Percentiles rank a stretch among this genome's conserved stretches.
These are phyloP conservation scores for Mnemiopsis leidyi DNA, from an alignment of 37 sponge, comb jelly and placozoan species.

Conservation along the genomic window DNA sequence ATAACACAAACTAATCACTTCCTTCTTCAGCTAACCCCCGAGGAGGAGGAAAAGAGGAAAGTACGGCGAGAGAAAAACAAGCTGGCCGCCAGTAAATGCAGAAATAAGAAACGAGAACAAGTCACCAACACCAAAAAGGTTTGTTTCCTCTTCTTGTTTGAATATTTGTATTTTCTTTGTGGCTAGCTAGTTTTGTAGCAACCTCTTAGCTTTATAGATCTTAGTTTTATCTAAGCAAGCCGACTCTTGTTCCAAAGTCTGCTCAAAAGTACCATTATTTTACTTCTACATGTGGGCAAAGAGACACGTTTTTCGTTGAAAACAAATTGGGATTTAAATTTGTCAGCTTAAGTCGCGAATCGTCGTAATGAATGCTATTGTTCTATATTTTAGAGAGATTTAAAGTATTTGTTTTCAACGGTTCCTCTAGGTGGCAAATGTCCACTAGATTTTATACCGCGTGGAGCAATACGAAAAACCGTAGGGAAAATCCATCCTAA, in stretches of 20 bases:
- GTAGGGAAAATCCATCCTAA: background rate
- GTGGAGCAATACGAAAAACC: too few species aligned
- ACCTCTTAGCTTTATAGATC: too few species aligned
- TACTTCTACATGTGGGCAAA: too few species aligned
- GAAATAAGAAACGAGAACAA: conserved; percentile 82
- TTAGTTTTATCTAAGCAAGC: too few species aligned
- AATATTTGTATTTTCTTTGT: too few species aligned
- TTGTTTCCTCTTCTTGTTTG: too few species aligned
- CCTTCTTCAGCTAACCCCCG: conserved; percentile 60
- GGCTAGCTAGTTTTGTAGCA: too few species aligned
- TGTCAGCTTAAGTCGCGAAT: background rate
- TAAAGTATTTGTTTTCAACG: background rate
- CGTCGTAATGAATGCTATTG: background rate
- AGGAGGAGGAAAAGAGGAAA: conserved; percentile 79
- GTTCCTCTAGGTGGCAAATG: background rate
- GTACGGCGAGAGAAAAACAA: conserved; percentile 92
- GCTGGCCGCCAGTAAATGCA: conserved; percentile 94
- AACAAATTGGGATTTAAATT: too few species aligned
- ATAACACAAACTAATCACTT: too few species aligned
- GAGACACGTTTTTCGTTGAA: background rate
- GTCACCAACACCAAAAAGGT: conserved; percentile 63
- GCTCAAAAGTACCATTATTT: too few species aligned
- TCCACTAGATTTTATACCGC: too few species aligned
- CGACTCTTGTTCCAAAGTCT: too few species aligned
- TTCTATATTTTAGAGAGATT: background rate